Percentiles rank a stretch among this genome's conserved stretches.
These are phyloP conservation scores for Sebastes fasciatus DNA, from an alignment of 2,113 vertebrate genomes.

Conservation along the genomic window DNA sequence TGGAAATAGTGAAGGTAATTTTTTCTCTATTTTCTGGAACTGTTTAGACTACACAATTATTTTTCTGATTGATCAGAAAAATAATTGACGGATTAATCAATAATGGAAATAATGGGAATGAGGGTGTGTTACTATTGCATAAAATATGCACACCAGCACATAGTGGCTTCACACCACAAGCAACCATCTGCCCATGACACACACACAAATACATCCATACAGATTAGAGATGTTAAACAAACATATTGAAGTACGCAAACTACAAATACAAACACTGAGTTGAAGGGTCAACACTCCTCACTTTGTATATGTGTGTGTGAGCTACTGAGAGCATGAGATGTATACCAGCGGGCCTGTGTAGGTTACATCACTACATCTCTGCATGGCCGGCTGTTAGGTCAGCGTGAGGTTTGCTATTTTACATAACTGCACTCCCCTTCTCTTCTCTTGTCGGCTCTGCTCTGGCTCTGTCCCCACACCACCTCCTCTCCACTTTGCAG, in stretches of 20 bases:
- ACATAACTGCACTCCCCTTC: slow-evolving; percentile 66
- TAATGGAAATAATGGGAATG: not conserved
- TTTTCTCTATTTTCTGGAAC: not conserved
- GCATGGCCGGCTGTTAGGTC: slow-evolving; percentile 62
- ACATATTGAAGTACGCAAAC: slow-evolving; percentile 4
- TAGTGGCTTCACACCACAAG: not conserved
- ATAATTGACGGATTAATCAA: too few relatives aligned
- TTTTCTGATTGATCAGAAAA: too few relatives aligned
- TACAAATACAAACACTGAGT: slow-evolving; percentile 27
- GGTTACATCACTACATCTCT: slow-evolving; percentile 74
- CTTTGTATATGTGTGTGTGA: slow-evolving; percentile 1
- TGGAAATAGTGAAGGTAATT: not conserved
- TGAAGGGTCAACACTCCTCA: slow-evolving; percentile 41
- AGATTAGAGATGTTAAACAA: slow-evolving; percentile 36
- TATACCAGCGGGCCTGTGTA: slow-evolving; percentile 53
- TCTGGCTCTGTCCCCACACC: slow-evolving; percentile 33
- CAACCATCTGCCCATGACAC: not conserved
- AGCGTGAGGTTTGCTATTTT: slow-evolving; percentile 65
- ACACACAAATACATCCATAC: slow-evolving; percentile 11
- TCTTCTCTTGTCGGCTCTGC: slow-evolving; percentile 24
- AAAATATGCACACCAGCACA: not conserved
- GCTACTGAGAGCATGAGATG: slow-evolving; percentile 25
- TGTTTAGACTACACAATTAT: not conserved
- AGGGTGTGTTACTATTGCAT: not conserved
- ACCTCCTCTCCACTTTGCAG: slow-evolving; percentile 29